A percentile compares a stretch with the other conserved stretches of the same genome.
Conservation (phyloP, 2,113 vertebrate genomes). For the Eonycteris spelaea region DNA sequence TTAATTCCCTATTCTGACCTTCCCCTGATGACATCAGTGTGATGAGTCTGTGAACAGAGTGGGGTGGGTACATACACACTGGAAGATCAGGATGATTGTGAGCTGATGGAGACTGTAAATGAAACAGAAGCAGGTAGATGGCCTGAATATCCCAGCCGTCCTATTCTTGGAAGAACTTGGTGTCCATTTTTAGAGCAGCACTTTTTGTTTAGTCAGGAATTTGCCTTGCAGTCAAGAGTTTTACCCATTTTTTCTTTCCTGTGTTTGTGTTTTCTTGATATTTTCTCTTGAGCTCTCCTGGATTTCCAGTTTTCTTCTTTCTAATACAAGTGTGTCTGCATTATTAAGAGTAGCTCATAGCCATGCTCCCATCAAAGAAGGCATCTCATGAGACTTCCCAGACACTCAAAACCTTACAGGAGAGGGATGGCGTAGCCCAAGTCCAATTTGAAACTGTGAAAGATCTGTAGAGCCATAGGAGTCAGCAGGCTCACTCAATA, state of each 20-base stretch:
- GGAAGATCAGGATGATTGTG: background rate
- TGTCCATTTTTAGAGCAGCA: background rate
- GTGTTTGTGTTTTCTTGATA: background rate
- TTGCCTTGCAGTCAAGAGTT: background rate
- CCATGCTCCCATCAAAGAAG: background rate
- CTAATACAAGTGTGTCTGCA: background rate
- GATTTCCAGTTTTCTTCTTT: constrained; percentile 27
- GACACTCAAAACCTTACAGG: background rate
- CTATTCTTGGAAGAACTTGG: background rate
- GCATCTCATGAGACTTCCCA: background rate
- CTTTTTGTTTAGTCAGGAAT: background rate
- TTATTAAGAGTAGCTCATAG: background rate
- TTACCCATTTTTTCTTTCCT: background rate
- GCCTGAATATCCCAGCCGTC: background rate
- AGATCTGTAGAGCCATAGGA: background rate
- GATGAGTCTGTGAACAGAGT: background rate
- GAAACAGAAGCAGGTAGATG: constrained; percentile 37
- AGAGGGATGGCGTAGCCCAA: background rate
- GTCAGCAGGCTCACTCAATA: background rate
- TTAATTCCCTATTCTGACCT: constrained; percentile 46
- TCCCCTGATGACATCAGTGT: constrained; percentile 9
- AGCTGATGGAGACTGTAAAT: background rate
- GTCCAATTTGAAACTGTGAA: background rate
- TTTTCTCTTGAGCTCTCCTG: background rate
- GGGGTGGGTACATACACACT: background rate